phyloP scores from a whole-genome alignment of 2,113 vertebrate species.

The Anser cygnoides region DNA sequence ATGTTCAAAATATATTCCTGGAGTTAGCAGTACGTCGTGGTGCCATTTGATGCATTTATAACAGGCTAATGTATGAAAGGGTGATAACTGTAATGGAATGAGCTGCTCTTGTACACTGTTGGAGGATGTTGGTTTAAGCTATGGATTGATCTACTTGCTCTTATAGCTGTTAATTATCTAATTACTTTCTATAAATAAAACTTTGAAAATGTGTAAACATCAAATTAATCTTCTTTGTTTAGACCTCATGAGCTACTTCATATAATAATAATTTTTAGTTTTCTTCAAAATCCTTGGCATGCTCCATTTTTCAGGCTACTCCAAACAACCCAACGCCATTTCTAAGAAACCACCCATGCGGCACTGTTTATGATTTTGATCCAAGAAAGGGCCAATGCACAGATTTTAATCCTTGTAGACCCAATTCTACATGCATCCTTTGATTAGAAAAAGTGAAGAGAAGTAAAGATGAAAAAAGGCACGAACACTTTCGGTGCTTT shows the following conservation, averaged over 20 bases:
- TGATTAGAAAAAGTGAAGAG: neutral
- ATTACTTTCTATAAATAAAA: neutral
- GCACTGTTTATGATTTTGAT: neutral
- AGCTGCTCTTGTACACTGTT: neutral
- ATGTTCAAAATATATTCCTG: neutral
- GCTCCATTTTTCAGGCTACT: neutral
- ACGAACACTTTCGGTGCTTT: fast-evolving
- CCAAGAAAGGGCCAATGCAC: neutral
- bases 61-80: neutral
- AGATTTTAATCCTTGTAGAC: neutral
- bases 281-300: neutral
- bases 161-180: neutral
- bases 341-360: neutral
- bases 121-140: neutral
- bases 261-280: neutral
- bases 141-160: neutral
- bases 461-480: neutral
- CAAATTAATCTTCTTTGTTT: neutral
- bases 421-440: neutral
- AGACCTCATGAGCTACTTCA: neutral
- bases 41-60: neutral
- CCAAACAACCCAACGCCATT: neutral
- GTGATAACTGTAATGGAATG: neutral
- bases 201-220: neutral
- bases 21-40: neutral